Evolutionary conservation across 2,888 invertebrate species (phyloP).

Genomic region (Protophormia terraenovae): DNA sequence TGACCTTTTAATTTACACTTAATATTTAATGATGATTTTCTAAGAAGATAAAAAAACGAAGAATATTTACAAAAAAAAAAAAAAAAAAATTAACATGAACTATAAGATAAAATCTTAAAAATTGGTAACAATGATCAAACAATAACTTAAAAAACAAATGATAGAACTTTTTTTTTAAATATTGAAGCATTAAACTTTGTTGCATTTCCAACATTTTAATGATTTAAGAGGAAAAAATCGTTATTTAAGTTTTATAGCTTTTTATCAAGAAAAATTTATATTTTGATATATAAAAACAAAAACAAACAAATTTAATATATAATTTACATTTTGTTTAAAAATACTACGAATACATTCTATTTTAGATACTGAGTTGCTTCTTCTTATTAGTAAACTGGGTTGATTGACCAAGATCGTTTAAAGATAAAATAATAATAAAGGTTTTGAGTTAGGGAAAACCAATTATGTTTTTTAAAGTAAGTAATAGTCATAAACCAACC

Average conservation of each 20-base stretch:
- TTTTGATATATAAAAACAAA: constrained; percentile 28
- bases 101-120: constrained; percentile 39
- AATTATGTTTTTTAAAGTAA: neutral
- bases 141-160: neutral
- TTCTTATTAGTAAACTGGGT: constrained; percentile 2
- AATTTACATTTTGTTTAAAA: constrained; percentile 27
- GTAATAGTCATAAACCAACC: constrained; percentile 19
- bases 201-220: constrained; percentile 44
- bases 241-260: constrained; percentile 21
- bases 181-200: neutral
- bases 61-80: neutral
- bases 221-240: constrained; percentile 48
- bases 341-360: neutral
- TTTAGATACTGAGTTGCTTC: neutral
- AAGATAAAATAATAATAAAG: constrained; percentile 36
- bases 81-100: constrained; percentile 29
- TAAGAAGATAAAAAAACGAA: neutral
- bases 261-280: constrained; percentile 41
- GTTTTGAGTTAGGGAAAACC: neutral
- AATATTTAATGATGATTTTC: constrained; percentile 12
- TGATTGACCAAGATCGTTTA: constrained; percentile 43
- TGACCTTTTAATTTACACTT: constrained; percentile 26
- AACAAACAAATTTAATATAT: constrained; percentile 13
- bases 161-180: neutral
- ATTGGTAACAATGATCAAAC: neutral